Evolutionary conservation across 2,113 vertebrate species (phyloP), one percentile per base, ranked within the genome.

Genomic region (Sinocyclocheilus anshuiensis): DNA sequence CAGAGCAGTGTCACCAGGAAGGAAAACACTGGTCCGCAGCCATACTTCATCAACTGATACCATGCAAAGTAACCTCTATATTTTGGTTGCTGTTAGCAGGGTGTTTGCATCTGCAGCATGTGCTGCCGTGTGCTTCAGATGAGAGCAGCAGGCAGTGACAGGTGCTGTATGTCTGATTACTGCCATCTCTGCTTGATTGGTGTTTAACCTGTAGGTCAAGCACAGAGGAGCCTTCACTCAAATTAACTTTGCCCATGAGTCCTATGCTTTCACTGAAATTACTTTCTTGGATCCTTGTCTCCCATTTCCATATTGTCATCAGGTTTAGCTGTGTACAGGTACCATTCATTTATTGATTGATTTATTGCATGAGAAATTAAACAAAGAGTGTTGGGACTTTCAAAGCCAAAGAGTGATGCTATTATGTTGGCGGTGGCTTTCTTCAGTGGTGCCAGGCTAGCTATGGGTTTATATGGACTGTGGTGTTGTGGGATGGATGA

Each of bases 141-240:
- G 65, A 79, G 65, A 45, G 48, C 45, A 59, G 86, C 55, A 53
- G 76, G 33, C 45, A 45, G 71, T 84, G 75, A 83, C 77, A 83
- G 53, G 55, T 63, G 74, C 22, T 74, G 39, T 77, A 86, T 85
- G 24, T 86, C 67, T 86, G 83, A 89, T 84, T 84, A 84, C 83
- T 77, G 77, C 86, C 86, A 63, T 84, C 59, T 55, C 33, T 24
- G 78, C 81, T 63, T 89, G 84, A 87, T 86, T 87, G 86, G 39
- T 84, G 84, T 87, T 87, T 87, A 87, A 87, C 88, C 88, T 86
- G 57, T 69, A 50, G 86, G 88, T 89, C 86, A 80, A 86, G 48
- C 76, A 75, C 26, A 39, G 69, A n/a, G 39, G 36, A 86, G 61
- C 81, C 84, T 79, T 87, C 81, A 80, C 67, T 61, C 33, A 87